Evolutionary conservation across 2,888 invertebrate genomes (phyloP).

Genomic region (Furcula furcula): DNA sequence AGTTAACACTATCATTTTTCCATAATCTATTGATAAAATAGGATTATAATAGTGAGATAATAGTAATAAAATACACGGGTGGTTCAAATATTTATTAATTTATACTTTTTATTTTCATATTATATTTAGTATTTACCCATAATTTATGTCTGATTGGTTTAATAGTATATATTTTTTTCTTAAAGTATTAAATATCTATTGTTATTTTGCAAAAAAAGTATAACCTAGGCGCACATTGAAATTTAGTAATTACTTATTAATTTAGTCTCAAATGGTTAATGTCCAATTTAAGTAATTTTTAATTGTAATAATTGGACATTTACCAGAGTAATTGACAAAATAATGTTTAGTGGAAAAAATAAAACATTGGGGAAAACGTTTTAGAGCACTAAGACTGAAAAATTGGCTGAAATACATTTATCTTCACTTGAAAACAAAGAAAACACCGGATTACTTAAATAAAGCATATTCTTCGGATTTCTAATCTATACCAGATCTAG

Average conservation of each 20-base stretch:
- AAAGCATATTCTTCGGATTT: constrained; percentile 1
- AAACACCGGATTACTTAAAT: too few species aligned
- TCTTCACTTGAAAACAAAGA: constrained; percentile 42
- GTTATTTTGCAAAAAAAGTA: constrained; percentile 33
- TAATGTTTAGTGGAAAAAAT: constrained; percentile 25
- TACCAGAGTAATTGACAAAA: constrained; percentile 38
- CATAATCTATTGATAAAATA: constrained; percentile 35
- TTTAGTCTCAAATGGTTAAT: constrained; percentile 27
- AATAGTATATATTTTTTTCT: too few species aligned
- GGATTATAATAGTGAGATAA: constrained; percentile 68
- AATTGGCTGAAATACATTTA: constrained; percentile 60
- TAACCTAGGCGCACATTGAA: constrained; percentile 45
- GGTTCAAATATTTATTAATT: constrained; percentile 52
- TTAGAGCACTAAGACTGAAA: constrained; percentile 80
- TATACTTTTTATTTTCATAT: constrained; percentile 12
- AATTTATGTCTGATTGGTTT: too few species aligned
- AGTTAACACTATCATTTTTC: constrained; percentile 23
- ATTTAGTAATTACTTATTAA: constrained; percentile 32
- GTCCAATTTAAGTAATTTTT: constrained; percentile 23
- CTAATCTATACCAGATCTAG: neutral
- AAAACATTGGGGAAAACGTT: constrained; percentile 50
- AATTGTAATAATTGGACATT: constrained; percentile 43
- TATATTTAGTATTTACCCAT: constrained; percentile 36
- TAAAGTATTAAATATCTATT: constrained; percentile 24
- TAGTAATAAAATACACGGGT: constrained; percentile 65